phyloP scores from a whole-genome alignment of 1,140 invertebrate genomes.

The Aphis gossypii region DNA sequence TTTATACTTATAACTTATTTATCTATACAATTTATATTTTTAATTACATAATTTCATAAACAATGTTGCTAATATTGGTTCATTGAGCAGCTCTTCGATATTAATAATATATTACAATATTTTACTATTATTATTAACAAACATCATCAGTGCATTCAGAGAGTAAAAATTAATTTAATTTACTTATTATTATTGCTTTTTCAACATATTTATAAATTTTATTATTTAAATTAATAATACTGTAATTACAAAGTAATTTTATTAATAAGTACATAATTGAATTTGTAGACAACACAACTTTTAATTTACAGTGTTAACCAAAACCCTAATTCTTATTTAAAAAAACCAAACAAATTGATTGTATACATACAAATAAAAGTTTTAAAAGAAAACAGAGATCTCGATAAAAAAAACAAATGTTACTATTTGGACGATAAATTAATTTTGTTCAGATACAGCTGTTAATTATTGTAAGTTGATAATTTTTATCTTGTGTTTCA shows the following conservation, averaged over 20 bases:
- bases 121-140: slow-evolving; percentile 47
- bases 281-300: slow-evolving; percentile 32
- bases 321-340: slow-evolving; percentile 15
- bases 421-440: slow-evolving; percentile 20
- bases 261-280: slow-evolving; percentile 44
- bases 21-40: slow-evolving; percentile 47
- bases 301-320: slow-evolving; percentile 36
- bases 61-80: slow-evolving; percentile 51
- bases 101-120: slow-evolving; percentile 48
- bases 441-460: slow-evolving; percentile 5
- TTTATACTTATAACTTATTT: slow-evolving; percentile 32
- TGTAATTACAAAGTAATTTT: slow-evolving; percentile 34
- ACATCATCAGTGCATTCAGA: slow-evolving; percentile 40
- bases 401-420: background rate
- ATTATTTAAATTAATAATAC: slow-evolving; percentile 48
- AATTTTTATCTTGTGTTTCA: slow-evolving; percentile 22
- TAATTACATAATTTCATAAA: slow-evolving; percentile 44
- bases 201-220: slow-evolving; percentile 7
- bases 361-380: slow-evolving; percentile 5
- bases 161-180: slow-evolving; percentile 39
- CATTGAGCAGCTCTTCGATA: slow-evolving; percentile 41
- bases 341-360: slow-evolving; percentile 29
- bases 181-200: slow-evolving; percentile 44
- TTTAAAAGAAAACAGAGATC: slow-evolving; percentile 26
- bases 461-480: background rate